phyloP scores from a whole-genome alignment of 2,797 vertebrate genomes.

The Gallinago nigripennis region DNA sequence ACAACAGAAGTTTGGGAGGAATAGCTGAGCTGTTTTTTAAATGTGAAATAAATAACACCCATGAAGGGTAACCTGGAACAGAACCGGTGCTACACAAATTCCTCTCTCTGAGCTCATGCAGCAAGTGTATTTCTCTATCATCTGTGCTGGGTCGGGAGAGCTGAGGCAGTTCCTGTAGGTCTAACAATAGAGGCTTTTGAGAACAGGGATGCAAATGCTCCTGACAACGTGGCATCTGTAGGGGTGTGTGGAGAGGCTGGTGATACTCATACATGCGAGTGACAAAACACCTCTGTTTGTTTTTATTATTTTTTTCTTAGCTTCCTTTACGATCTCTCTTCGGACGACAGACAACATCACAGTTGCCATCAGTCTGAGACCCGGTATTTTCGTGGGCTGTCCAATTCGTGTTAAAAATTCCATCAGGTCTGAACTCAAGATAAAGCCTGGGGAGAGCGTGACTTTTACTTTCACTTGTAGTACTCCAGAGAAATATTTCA shows the following conservation, averaged over 20 bases:
- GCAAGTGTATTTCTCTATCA: rapidly evolving
- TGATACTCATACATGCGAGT: neutral
- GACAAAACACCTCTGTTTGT: neutral
- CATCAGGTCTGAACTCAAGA: neutral
- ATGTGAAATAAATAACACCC: neutral
- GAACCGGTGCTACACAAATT: neutral
- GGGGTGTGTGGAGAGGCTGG: neutral
- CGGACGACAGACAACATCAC: constrained; percentile 1
- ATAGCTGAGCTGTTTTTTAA: neutral
- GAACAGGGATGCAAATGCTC: neutral
- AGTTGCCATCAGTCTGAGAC: constrained; percentile 38
- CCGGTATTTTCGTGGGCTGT: neutral
- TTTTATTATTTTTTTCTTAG: constrained; percentile 3
- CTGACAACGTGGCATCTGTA: neutral
- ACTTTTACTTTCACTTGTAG: constrained; percentile 67
- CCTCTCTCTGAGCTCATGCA: neutral
- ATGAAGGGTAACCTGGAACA: neutral
- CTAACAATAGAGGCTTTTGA: neutral
- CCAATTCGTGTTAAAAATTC: neutral
- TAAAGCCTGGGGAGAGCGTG: constrained; percentile 57
- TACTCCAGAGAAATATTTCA: constrained; percentile 69
- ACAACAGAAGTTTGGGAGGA: neutral
- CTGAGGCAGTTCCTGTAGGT: neutral
- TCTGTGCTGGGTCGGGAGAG: neutral
- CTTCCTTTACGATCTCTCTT: constrained; percentile 50